Base-by-base conservation (phyloP, 2,797 vertebrate genomes). In the Muraenolepis orangiensis region DNA sequence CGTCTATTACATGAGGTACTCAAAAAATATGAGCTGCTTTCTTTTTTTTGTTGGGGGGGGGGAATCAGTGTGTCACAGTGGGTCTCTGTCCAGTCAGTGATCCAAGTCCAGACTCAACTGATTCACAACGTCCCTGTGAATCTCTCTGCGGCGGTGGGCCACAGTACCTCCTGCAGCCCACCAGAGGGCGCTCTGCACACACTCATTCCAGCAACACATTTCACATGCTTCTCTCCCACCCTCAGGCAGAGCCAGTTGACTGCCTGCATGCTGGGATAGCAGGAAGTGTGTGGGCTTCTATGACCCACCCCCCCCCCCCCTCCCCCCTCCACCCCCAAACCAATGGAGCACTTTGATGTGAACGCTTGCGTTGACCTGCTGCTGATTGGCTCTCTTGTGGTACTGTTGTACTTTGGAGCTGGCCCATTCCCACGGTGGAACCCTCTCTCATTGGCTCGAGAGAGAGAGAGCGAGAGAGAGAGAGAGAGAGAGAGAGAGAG, bases 401-500 rank as follows among this genome's bases (percentile, higher is more conserved):
- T 74, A 82, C 13, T 46, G 61, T 28, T 23, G n/a, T n/a, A 23
- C 61, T 83, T 82, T 81, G 82, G 86, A 82, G 85, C 83, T 81
- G 14, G 71, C 82, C 85, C 78, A 30, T 74, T 81, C 86, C 84
- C 84, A 13, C 82, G 82, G 80, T 87, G 79, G 81, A 87, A 80
- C 86, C 46, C 46, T 87, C 91, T 90, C 80, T 86, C 85, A 75
- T 80, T 84, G 85, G 88, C 88, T 90, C 80, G 85, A 76, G 81
- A 81, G 85, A 75, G 81, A 5, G n/a, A 77, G 88, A 84, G 73
- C 73, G 42, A n/a, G n/a, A n/a, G n/a, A n/a, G n/a, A n/a, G n/a
- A n/a, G n/a, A n/a, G n/a, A n/a, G n/a, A n/a, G n/a, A n/a, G n/a
- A n/a, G n/a, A n/a, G n/a, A n/a, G n/a, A n/a, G n/a, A n/a, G n/a